phyloP scores from a whole-genome alignment of 1,140 invertebrate species.

The Monomorium pharaonis region DNA sequence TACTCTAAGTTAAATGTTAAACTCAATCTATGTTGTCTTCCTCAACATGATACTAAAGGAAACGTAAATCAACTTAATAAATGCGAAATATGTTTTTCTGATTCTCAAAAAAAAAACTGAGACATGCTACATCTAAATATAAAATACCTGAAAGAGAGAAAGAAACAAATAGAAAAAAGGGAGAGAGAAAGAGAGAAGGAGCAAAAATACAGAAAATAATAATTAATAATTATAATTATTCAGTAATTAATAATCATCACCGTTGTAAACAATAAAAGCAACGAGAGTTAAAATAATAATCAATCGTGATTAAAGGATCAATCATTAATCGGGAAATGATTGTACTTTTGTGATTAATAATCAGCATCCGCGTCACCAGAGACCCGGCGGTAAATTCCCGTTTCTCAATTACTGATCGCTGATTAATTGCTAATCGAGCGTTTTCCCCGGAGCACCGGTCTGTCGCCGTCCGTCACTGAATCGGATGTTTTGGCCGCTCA shows the following conservation, averaged over 20 bases:
- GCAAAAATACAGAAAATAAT: neutral
- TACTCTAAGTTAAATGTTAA: neutral
- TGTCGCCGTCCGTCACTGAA: neutral
- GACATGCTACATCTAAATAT: neutral
- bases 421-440: neutral
- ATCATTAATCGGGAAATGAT: constrained; percentile 1
- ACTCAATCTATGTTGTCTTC: neutral
- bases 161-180: neutral
- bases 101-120: neutral
- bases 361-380: neutral
- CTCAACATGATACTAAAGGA: neutral
- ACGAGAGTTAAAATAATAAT: neutral
- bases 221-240: neutral
- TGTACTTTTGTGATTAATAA: neutral
- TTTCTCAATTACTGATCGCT: neutral
- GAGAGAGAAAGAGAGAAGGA: neutral
- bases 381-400: neutral
- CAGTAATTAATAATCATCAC: neutral
- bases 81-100: neutral
- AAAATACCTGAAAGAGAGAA: neutral
- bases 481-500: neutral
- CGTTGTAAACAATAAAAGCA: neutral
- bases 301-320: neutral
- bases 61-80: neutral
- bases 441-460: neutral